Conservation (phyloP, 2,888 invertebrate genomes). For the Drosophila mayaguana region DNA sequence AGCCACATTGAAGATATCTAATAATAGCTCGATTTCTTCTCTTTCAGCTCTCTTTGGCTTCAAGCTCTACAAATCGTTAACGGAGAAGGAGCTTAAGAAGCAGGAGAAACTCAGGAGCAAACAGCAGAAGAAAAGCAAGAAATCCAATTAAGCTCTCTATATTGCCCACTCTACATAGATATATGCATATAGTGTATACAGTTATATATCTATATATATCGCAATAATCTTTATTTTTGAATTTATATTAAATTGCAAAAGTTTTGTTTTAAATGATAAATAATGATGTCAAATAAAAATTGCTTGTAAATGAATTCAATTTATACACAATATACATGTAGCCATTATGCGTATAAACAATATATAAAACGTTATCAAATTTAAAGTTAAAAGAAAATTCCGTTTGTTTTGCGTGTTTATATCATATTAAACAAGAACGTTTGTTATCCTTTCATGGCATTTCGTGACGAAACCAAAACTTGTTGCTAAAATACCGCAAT, state of each 20-base stretch:
- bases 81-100: constrained; percentile 90
- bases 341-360: constrained; percentile 37
- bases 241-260: constrained; percentile 61
- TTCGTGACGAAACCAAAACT: not conserved
- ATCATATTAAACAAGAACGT: constrained; percentile 14
- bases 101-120: constrained; percentile 93
- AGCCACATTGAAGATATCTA: not conserved
- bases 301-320: constrained; percentile 60
- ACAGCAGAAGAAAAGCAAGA: constrained; percentile 92
- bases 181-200: constrained; percentile 11
- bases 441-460: constrained; percentile 29
- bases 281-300: constrained; percentile 33
- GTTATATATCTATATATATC: not conserved
- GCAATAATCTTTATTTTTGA: constrained; percentile 38
- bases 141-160: constrained; percentile 65
- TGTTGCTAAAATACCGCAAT: constrained; percentile 5
- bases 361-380: constrained; percentile 29
- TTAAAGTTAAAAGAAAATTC: constrained; percentile 1
- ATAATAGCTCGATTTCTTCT: not conserved
- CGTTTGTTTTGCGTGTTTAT: constrained; percentile 33
- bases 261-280: constrained; percentile 28
- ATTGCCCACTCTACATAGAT: not conserved
- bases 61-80: constrained; percentile 92
- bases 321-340: constrained; percentile 32
- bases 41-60: constrained; percentile 94